These are phyloP conservation scores for Rhyacophila evoluta DNA, from an alignment of 2,888 invertebrate species.

Conservation along the genomic window DNA sequence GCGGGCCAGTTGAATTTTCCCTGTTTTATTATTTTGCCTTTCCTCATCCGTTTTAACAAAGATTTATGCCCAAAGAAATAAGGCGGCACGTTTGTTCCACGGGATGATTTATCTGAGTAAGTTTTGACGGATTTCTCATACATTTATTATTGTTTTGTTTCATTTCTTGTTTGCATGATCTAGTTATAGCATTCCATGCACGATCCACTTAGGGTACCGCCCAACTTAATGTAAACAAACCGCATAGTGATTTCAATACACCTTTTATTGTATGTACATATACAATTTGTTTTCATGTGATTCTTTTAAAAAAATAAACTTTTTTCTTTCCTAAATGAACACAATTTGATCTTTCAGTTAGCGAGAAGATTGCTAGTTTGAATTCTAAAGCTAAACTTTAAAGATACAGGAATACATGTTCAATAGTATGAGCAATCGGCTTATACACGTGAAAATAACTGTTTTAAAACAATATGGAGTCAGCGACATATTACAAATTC, in stretches of 20 bases:
- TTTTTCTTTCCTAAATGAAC: too few species aligned
- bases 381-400: too few species aligned
- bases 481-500: too few species aligned
- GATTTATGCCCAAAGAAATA: conserved; percentile 53
- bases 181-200: conserved; percentile 27
- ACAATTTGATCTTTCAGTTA: too few species aligned
- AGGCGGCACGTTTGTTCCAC: conserved; percentile 51
- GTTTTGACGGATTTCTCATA: conserved; percentile 54
- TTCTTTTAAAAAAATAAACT: too few species aligned
- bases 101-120: conserved; percentile 53
- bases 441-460: too few species aligned
- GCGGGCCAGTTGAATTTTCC: conserved; percentile 23
- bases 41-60: conserved; percentile 51
- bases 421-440: too few species aligned
- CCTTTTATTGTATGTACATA: too few species aligned
- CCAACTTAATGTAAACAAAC: background rate
- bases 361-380: too few species aligned
- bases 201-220: background rate
- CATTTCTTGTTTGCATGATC: conserved; percentile 48
- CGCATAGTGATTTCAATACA: background rate
- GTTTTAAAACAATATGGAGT: too few species aligned
- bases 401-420: too few species aligned
- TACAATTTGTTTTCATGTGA: too few species aligned
- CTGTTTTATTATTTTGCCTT: conserved; percentile 43
- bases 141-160: conserved; percentile 49